Conservation (phyloP, 2,797 vertebrate species). For the Semotilus atromaculatus region DNA sequence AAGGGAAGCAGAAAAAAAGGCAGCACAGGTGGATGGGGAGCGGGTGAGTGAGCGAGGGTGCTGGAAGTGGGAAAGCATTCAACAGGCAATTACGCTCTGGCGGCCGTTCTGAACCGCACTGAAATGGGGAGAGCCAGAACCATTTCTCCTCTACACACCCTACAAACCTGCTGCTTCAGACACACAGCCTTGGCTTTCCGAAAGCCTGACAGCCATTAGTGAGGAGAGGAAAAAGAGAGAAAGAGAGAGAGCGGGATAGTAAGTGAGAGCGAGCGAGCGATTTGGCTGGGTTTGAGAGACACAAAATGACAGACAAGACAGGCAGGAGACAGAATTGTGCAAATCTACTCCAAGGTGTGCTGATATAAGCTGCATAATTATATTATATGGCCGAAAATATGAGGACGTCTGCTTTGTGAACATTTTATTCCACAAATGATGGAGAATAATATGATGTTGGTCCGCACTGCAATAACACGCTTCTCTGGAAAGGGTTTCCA, state of each 20-base stretch:
- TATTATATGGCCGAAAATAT: conserved; percentile 22
- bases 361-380: conserved; percentile 61
- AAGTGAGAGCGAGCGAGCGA: conserved; percentile 46
- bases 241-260: conserved; percentile 42
- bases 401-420: conserved; percentile 62
- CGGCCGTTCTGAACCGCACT: conserved; percentile 27
- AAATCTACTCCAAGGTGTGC: conserved; percentile 72
- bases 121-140: conserved; percentile 53
- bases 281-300: conserved; percentile 60
- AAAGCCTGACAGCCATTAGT: conserved; percentile 60
- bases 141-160: conserved; percentile 40
- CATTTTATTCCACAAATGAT: conserved; percentile 67
- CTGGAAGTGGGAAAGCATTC: conserved; percentile 51
- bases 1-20: conserved; percentile 36
- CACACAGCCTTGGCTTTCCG: conserved; percentile 50
- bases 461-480: conserved; percentile 8
- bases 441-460: conserved; percentile 25
- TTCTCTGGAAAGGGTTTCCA: conserved; percentile 7
- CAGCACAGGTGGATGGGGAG: conserved; percentile 47
- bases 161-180: conserved; percentile 60
- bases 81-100: conserved; percentile 45
- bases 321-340: conserved; percentile 63
- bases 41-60: conserved; percentile 26
- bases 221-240: conserved; percentile 61
- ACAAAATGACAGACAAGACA: conserved; percentile 63